Percentiles rank a stretch among this genome's conserved stretches.
These are phyloP conservation scores for Falco cherrug DNA, from an alignment of 2,797 vertebrate species.

Conservation along the genomic window DNA sequence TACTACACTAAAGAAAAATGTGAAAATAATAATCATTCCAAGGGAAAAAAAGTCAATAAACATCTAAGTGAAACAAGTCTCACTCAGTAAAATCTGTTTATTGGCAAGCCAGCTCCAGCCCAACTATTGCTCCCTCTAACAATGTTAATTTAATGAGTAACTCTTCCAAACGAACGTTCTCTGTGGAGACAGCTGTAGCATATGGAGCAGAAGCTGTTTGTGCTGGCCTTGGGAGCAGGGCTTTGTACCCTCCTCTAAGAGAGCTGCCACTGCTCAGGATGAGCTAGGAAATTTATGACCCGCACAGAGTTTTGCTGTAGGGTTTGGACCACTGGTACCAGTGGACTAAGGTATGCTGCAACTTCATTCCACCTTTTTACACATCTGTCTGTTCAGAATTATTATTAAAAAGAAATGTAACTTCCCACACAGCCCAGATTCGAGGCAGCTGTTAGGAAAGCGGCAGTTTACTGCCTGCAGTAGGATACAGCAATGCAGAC, in stretches of 20 bases:
- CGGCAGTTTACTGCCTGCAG: not conserved
- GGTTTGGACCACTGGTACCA: not conserved
- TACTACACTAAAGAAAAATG: not conserved
- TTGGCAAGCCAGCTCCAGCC: not conserved
- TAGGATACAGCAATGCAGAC: not conserved
- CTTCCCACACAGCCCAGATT: not conserved
- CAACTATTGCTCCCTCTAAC: not conserved
- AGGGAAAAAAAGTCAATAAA: not conserved
- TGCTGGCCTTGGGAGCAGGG: not conserved
- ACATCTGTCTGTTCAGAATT: not conserved
- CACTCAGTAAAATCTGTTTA: slow-evolving; percentile 1
- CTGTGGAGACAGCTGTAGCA: not conserved
- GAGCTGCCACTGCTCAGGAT: not conserved
- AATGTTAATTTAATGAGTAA: not conserved
- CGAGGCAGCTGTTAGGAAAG: not conserved
- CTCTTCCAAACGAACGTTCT: not conserved
- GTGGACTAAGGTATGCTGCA: not conserved
- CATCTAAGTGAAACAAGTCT: slow-evolving; percentile 6
- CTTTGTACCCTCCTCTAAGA: not conserved
- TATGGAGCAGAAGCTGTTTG: not conserved
- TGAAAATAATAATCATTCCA: slow-evolving; percentile 19
- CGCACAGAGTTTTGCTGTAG: not conserved
- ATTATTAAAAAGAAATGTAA: not conserved
- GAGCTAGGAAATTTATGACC: not conserved
- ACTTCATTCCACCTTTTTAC: not conserved